Base-by-base conservation (phyloP, 2,113 vertebrate genomes). In the Gasterosteus nipponicus region DNA sequence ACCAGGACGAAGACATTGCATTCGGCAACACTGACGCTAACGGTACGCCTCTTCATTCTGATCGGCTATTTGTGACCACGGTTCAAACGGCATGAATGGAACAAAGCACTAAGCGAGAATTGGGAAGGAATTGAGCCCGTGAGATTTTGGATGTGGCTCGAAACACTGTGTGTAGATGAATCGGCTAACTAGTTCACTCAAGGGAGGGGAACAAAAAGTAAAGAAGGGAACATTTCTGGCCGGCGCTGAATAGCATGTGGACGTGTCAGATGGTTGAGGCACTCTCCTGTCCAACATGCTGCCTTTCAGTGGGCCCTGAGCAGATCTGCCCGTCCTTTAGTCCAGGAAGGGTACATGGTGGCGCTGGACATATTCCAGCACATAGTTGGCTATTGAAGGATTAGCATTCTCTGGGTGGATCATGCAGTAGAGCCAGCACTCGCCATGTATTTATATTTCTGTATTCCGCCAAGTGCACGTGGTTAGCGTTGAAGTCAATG, bases 11-110 rank as follows among this genome's bases (percentile, higher is more conserved):
- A 82, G 97, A 99, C 73, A 95, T 94, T 88, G 93, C 96, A 81
- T 99, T 99, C 89, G 96, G 96, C 90, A 98, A 95, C 91, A 96
- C 96, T 22, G 97, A 99, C 94, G 96, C 96, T 64, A 99, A 99
- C 94, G 97, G 98, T 96, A 93, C 11, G 56, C 2, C 12, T 38
- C 26, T 62, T 57, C 5, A 1, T 56, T 39, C 53, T 58, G n/a
- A 7, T 2, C 26, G 39, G 14, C 0, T 29, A 41, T 56, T 66
- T 8, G 64, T 68, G 42, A 35, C 63, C 10, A 0, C 49, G 35
- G 70, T 54, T 11, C 46, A 73, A 75, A 72, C 10, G 0, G 6
- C 29, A 63, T 59, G n/a, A 80, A 68, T 59, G 15, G 72, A n/a
- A 7, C 15, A 4, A 1, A 42, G 54, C 31, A 26, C 38, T 38